Base-by-base conservation (phyloP, 1,140 invertebrate species). In the Asobara japonica region DNA sequence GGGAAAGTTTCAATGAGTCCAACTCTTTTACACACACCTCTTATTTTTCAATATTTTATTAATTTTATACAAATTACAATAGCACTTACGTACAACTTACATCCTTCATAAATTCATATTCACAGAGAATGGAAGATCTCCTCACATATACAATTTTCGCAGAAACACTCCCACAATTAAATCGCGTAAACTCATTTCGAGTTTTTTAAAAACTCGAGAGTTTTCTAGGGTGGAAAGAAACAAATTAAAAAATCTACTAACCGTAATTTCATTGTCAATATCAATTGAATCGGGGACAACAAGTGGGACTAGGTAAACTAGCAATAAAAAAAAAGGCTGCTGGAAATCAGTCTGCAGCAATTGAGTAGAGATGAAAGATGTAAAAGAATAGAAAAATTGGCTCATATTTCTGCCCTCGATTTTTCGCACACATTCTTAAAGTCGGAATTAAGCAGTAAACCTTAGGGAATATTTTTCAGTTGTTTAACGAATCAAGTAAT, bases 51-150 rank as follows among this genome's bases (percentile, higher is more conserved):
- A 16, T 41, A 13, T 7, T 45, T 16, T 3, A 45, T 56, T 25
- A 8, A 56, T 56, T 56, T 56, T 1, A 56, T 56, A 56, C 22
- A 56, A 25, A 56, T 56, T 56, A 56, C 20, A 56, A 56, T 56
- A 22, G 51, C 51, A 56, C 6, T 56, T 56, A 56, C 22, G 6
- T 13, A 22, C 18, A 25, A 56, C 11, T 25, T 6, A 56, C 51
- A 56, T 13, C 13, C 51, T 7, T 56, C 3, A 56, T 18, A 56
- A 45, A 22, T 56, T 56, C 2, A 27, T 56, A 25, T 27, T 56
- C 51, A 56, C 51, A 25, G 18, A 20, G 11, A 25, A 56, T 25
- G 51, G 51, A 56, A 56, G 22, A 56, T 18, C 10, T 56, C 51
- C 41, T 5, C 51, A 22, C 22, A 25, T 20, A 51, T 56, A 25